Base-by-base conservation (phyloP, 2,797 vertebrate species). In the Euthynnus affinis region DNA sequence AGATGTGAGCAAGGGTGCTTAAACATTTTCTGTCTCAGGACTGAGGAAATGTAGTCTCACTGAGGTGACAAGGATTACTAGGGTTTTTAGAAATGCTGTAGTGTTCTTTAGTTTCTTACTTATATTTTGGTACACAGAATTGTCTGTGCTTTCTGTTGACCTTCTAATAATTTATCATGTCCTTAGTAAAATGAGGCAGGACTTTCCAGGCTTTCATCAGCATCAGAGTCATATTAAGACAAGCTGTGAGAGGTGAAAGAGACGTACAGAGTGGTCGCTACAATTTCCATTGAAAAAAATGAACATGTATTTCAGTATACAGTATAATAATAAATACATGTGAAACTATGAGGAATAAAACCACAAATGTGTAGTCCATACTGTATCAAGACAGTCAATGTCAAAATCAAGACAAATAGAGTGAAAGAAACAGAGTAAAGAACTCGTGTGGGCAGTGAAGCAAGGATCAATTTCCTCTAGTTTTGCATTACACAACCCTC, bases 181-280 rank as follows among this genome's bases (percentile, higher is more conserved):
- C 10, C 20, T 76, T 8, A 55, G 27, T 20, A 34, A 68, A 67
- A 56, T 27, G 37, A 8, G n/a, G 15, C 20, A 76, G 63, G 71
- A 81, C 68, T 74, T 12, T 42, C 9, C 40, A 42, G 42, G 29
- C 29, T 32, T 5, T 32, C 29, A 32, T 32, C 29, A 32, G 29
- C 6, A 6, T 32, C 29, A 32, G 55, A 77, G 58, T 84, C 79
- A 80, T 71, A 64, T 86, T 78, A 78, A 80, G 80, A 84, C 76
- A 85, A 60, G 76, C 81, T 67, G 53, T 48, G 69, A 63, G 15
- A 48, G 44, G 44, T 46, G 15, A 18, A 46, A 46, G 32, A 49
- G 59, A 27, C 27, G 23, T 25, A 83, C 56, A 44, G n/a, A 34
- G 32, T 1, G 5, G 17, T 59, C 5, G 27, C 53, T 32, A 29